phyloP scores from a whole-genome alignment of 2,888 invertebrate genomes.

The Drosophila eohydei region DNA sequence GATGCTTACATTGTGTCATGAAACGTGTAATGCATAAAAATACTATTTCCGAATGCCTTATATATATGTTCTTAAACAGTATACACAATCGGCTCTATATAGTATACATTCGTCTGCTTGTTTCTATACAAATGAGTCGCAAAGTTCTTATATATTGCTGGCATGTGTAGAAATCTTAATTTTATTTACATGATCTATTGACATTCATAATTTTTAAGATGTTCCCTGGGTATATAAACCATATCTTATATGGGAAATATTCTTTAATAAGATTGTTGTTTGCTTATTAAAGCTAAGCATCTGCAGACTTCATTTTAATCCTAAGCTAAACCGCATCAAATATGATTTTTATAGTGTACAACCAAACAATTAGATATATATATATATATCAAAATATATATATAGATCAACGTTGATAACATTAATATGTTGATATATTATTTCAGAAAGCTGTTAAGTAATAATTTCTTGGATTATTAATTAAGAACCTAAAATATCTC shows the following conservation, averaged over 20 bases:
- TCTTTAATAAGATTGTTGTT: too few relatives aligned
- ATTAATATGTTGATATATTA: neutral
- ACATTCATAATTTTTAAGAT: neutral
- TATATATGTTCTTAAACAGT: neutral
- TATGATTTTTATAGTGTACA: too few relatives aligned
- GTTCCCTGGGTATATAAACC: neutral
- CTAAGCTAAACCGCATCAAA: too few relatives aligned
- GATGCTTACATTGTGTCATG: neutral
- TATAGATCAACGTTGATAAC: too few relatives aligned
- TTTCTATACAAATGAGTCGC: neutral
- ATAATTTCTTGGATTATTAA: neutral
- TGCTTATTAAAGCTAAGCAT: too few relatives aligned
- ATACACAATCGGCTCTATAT: neutral
- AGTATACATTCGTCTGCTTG: neutral
- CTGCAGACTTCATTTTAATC: too few relatives aligned
- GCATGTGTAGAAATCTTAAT: neutral
- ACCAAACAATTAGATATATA: too few relatives aligned
- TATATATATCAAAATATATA: too few relatives aligned
- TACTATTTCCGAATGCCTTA: neutral
- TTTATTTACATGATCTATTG: neutral
- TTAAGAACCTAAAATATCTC: neutral
- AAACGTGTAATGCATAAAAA: slow-evolving; percentile 5
- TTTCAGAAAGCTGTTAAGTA: neutral
- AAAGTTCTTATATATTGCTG: neutral
- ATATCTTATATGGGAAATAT: neutral